A percentile compares a stretch with the other conserved stretches of the same genome.
phyloP scores from a whole-genome alignment of 1,140 invertebrate species.

The Drosophila dunni region DNA sequence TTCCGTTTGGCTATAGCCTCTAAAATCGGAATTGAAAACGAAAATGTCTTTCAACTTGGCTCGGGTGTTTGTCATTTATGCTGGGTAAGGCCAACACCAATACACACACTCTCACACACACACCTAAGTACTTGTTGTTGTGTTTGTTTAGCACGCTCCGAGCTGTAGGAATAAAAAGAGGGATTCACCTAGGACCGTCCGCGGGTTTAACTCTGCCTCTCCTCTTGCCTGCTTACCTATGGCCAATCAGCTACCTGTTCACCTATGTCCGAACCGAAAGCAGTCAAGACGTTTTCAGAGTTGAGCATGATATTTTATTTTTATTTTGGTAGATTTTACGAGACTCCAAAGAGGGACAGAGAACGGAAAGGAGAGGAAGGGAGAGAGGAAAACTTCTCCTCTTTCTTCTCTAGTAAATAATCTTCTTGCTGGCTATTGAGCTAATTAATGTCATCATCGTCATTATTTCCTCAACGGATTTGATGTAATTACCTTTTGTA shows the following conservation, averaged over 20 bases:
- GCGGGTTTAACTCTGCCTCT: background rate
- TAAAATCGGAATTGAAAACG: constrained; percentile 41
- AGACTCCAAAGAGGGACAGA: background rate
- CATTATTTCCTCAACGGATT: constrained; percentile 64
- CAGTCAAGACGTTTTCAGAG: constrained; percentile 53
- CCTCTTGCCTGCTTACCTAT: background rate
- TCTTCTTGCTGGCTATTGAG: constrained; percentile 45
- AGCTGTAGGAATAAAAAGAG: constrained; percentile 6
- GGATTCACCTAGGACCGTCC: constrained; percentile 29
- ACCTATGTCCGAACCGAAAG: constrained; percentile 6
- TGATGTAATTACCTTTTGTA: constrained; percentile 68
- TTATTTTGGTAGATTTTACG: constrained; percentile 22
- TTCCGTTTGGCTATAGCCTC: constrained; percentile 36
- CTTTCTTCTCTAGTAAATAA: background rate
- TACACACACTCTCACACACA: constrained; percentile 3
- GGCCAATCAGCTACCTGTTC: background rate
- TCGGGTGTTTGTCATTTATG: constrained; percentile 18
- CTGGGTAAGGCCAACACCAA: constrained; percentile 17
- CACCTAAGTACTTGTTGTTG: constrained; percentile 6
- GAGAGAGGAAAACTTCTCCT: constrained; percentile 28
- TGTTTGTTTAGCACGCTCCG: constrained; percentile 42
- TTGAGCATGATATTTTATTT: constrained; percentile 6
- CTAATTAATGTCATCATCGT: constrained; percentile 78
- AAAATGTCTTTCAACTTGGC: constrained; percentile 34
- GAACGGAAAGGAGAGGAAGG: constrained; percentile 5